Evolutionary conservation across 2,888 invertebrate genomes (phyloP), one percentile per base, ranked within the genome.

Genomic region (Tetanocera ferruginea): DNA sequence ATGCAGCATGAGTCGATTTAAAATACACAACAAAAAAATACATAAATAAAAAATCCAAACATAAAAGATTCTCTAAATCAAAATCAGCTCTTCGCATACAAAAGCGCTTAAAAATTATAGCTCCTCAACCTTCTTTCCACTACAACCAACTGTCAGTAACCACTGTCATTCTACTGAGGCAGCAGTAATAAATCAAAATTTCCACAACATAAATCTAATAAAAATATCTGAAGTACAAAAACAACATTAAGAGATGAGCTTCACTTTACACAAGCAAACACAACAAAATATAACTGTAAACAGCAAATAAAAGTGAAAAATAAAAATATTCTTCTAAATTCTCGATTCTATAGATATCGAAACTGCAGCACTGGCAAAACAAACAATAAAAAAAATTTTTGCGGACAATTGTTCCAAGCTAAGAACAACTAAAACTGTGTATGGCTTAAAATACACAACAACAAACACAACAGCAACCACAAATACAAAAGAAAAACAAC

Each of bases 181-280:
- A 60, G 57, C 9, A 5, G 9, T 25, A 60, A 60, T 60, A 60
- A 60, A 60, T 60, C 60, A 60, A 60, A 60, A 60, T 60, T 23
- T 28, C 60, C 25, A 25, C 23, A 60, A 60, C 60, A 60, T 60
- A 60, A 60, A 28, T 60, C 23, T 25, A 14, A 28, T 25, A 60
- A 60, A 28, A 60, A 28, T 25, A 60, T 14, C 60, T 14, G n/a
- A 23, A 60, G 28, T 11, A 60, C 8, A 60, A 25, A 55, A 1
- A 3, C 55, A 55, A 19, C 19, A 5, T 2, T 19, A 43, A 60
- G 25, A 28, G 11, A 28, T 14, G 25, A 60, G 28, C 60, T 60
- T 28, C 14, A 14, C 28, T 60, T 60, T 25, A 14, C 60, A 28
- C 9, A 9, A 14, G 23, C 6, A 9, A n/a, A n/a, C 23, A 25